A percentile compares a stretch with the other conserved stretches of the same genome.
phyloP scores from a whole-genome alignment of 1,140 invertebrate genomes.

The Lepidurus packardi region DNA sequence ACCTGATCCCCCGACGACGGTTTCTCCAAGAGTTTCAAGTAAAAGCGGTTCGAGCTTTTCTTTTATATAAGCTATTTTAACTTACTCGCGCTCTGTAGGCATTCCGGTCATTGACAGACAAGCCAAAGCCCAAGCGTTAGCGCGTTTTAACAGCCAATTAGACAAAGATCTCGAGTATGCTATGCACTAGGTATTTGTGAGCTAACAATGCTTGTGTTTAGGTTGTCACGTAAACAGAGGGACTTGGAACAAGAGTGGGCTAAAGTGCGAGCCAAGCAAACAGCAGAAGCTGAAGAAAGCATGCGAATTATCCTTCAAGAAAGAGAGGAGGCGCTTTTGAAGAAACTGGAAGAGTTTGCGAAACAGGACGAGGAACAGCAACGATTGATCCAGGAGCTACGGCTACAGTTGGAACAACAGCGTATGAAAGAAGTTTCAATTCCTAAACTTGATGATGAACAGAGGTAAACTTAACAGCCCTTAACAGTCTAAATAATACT shows the following conservation, averaged over 20 bases:
- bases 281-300: constrained; percentile 47
- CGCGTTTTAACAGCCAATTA: constrained; percentile 30
- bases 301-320: constrained; percentile 49
- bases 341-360: constrained; percentile 54
- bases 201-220: constrained; percentile 50
- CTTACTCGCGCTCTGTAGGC: constrained; percentile 9
- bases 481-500: background rate
- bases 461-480: background rate
- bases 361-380: constrained; percentile 53
- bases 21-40: background rate
- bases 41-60: background rate
- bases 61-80: background rate
- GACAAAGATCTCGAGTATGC: constrained; percentile 26
- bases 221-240: constrained; percentile 51
- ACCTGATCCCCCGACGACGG: background rate
- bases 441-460: background rate
- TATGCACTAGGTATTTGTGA: constrained; percentile 29
- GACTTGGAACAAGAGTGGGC: constrained; percentile 48
- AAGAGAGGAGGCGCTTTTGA: constrained; percentile 51
- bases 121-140: constrained; percentile 51
- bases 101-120: constrained; percentile 49
- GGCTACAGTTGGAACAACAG: constrained; percentile 22
- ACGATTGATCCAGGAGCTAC: constrained; percentile 36
- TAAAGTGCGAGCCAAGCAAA: constrained; percentile 42
- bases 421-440: background rate